Base-by-base conservation (phyloP, 1,140 invertebrate species). In the Mizuhopecten yessoensis region DNA sequence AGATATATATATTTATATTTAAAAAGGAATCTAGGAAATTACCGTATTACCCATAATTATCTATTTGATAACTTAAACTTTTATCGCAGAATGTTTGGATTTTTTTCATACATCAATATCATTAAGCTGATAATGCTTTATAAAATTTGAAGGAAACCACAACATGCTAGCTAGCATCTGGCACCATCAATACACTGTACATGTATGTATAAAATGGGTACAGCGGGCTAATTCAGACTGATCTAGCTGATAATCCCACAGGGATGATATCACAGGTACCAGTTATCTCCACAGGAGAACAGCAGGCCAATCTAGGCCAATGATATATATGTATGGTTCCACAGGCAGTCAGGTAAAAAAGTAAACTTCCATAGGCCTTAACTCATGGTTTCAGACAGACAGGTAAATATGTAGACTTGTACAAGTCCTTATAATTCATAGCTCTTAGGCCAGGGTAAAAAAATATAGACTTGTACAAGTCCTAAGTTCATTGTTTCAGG, bases 171-270 rank as follows among this genome's bases (percentile, higher is more conserved):
- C 57, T 29, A 75, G 23, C 57, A 75, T 75, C 57, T 75, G 57
- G 57, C 17, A 45, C 42, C 17, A 45, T 17, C 42, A 45, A 45
- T 45, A 45, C 42, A 45, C 42, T 45, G 42, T 45, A 45, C 17
- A 45, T 75, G 57, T 75, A 75, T 75, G 57, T 75, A 75, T 75
- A 75, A 75, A 29, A n/a, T 75, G 29, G 57, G n/a, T 75, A 29
- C 29, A 45, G 9, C n/a, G 57, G 57, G 57, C 57, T 29, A 75
- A 75, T 75, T 75, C 9, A 75, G 57, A 29, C 57, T 75, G 57
- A 75, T 75, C 57, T n/a, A 29, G n/a, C 57, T 75, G 23, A 75
- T 75, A n/a, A 75, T 29, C 23, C n/a, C 57, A 75, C 57, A 75
- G 0, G n/a, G n/a, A 29, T 75, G n/a, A 29, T 29, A n/a, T 75